Base-by-base conservation (phyloP, 2,888 invertebrate species). In the Polydrusus pterygomalis region DNA sequence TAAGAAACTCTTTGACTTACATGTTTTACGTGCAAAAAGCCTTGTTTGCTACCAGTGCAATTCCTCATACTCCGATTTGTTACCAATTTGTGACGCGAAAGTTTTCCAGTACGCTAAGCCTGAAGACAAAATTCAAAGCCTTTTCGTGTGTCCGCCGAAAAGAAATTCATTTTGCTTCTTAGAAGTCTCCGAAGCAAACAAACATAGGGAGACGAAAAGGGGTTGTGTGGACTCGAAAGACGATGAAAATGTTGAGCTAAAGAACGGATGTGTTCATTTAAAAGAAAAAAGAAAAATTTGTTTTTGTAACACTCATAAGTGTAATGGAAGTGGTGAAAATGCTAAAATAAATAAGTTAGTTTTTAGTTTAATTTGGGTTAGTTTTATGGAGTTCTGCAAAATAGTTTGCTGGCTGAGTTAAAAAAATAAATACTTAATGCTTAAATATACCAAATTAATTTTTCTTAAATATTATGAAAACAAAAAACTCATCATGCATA, bases 11-110 rank as follows among this genome's bases (percentile, higher is more conserved):
- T 78, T 78, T 51, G 63, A 79, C 65, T 80, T 79, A 20, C 78
- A 79, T 70, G 58, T 79, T 18, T 58, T 30, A 25, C 71, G 77
- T 45, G 79, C 82, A 13, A 80, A 77, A 69, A 78, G 74, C 73
- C 68, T 82, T 45, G 70, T 80, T 10, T 82, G 82, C 67, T 82
- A 81, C 34, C 82, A 82, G 70, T 82, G 82, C 51, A 54, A 75
- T 51, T 78, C 81, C 0, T 75, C 80, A 11, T 62, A 70, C 45
- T 7, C 54, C 8, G 80, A 80, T 43, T 45, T 72, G 11, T 30
- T 74, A 13, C 82, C 82, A 0, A 56, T 78, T 40, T 82, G 82
- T 43, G 80, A 80, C 43, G 45, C 54, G 1, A 67, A 65, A 10
- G 77, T 77, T 17, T 79, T 82, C 51, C 77, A 75, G 70, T 74